Percentiles rank a stretch among this genome's conserved stretches.
Evolutionary conservation across 2,113 vertebrate genomes (phyloP).

Genomic region (Urocolius indicus): DNA sequence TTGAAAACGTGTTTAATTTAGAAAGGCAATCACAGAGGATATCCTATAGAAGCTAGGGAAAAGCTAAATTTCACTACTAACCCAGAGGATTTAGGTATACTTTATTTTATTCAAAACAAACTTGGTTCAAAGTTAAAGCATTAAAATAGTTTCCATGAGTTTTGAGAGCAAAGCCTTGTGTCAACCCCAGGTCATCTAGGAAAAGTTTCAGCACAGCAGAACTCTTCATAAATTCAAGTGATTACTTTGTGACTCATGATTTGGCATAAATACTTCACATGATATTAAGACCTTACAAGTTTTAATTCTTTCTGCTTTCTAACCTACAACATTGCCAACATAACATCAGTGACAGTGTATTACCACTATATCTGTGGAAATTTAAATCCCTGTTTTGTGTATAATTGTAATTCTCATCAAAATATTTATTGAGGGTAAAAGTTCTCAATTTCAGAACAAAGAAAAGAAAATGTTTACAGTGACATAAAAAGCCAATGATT

Average conservation of each 20-base stretch:
- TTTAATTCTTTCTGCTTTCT: slow-evolving; percentile 16
- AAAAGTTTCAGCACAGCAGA: background rate
- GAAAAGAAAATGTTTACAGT: slow-evolving; percentile 7
- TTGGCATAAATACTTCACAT: background rate
- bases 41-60: background rate
- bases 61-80: background rate
- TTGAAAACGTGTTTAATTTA: background rate
- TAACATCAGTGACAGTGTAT: background rate
- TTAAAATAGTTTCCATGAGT: background rate
- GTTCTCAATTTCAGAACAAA: slow-evolving; percentile 25
- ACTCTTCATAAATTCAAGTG: background rate
- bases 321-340: background rate
- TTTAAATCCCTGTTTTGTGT: background rate
- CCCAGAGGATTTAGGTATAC: background rate
- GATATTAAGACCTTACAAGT: background rate
- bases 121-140: background rate
- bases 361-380: background rate
- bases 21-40: background rate
- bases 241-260: slow-evolving; percentile 24
- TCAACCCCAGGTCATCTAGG: background rate
- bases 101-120: background rate
- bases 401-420: background rate
- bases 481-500: background rate
- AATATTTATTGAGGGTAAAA: slow-evolving; percentile 30
- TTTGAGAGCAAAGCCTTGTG: background rate